Conservation (phyloP, 2,797 vertebrate species). For the Balearica regulorum region DNA sequence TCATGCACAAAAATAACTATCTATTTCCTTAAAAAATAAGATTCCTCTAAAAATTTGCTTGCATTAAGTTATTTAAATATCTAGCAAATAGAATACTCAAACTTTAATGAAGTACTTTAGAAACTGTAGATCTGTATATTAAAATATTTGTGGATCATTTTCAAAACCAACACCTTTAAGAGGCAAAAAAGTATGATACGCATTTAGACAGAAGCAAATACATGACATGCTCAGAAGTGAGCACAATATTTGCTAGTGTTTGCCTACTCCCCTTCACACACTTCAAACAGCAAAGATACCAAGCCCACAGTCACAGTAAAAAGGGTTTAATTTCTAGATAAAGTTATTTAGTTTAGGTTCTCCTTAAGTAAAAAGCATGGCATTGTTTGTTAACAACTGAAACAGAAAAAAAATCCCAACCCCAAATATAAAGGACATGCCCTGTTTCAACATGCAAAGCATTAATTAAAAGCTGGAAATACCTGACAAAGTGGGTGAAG, state of each 20-base stretch:
- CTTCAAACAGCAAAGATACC: neutral
- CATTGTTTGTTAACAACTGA: neutral
- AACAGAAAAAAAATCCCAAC: neutral
- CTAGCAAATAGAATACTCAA: neutral
- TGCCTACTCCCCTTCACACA: neutral
- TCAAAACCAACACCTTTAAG: neutral
- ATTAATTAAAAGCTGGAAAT: conserved; percentile 29
- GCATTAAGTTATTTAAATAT: neutral
- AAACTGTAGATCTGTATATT: neutral
- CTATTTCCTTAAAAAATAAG: neutral
- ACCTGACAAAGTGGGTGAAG: conserved; percentile 6
- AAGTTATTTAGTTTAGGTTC: neutral
- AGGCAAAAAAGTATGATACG: neutral
- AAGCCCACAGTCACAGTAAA: neutral
- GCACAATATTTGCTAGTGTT: neutral
- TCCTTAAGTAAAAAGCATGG: neutral
- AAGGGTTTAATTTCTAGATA: neutral
- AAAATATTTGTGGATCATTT: neutral
- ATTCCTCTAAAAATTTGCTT: neutral
- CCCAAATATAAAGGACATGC: neutral
- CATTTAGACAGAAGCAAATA: neutral
- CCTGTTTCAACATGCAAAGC: neutral
- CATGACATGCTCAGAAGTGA: neutral
- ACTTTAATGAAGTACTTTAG: neutral
- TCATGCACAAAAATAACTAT: neutral